Base-by-base conservation (phyloP, 1,140 invertebrate genomes). In the Ips typographus region DNA sequence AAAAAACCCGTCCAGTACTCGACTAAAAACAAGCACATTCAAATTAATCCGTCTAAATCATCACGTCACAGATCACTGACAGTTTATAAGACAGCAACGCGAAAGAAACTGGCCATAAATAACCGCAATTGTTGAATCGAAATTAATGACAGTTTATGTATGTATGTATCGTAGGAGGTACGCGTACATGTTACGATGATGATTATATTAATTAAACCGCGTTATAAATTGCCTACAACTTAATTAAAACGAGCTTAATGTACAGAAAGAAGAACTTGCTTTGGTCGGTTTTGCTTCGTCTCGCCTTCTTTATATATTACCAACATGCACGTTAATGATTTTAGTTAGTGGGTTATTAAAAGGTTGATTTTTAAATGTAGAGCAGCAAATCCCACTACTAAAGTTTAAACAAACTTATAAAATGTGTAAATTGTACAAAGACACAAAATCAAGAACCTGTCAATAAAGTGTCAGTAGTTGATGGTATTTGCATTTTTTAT, bases 131-230 rank as follows among this genome's bases (percentile, higher is more conserved):
- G 67, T 68, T 62, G 67, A 68, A 68, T 68, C 66, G 56, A 60
- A 68, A 68, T 68, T 68, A 68, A 68, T 68, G 67, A 68, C 44
- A 49, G 40, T 56, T 62, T 52, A 49, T 22, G 22, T 22, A 22
- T 22, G 65, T 68, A 60, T 68, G 62, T 62, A 68, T 68, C 59
- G 67, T 68, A 68, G 67, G 67, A 68, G 47, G 58, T 61, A 47
- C 57, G 47, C 42, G 67, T 68, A 56, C 58, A 62, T 68, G 67
- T 62, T 61, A 55, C 67, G 44, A 68, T 62, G 67, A 68, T 68
- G 67, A 68, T 68, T 68, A 68, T 68, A 68, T 68, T 68, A 68
- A 68, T 68, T 68, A 68, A 68, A 68, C 67, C 47, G 38, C 57
- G 47, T 62, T 55, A 68, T 68, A 62, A 62, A 68, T 68, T 53